Conservation (phyloP, 2,888 invertebrate species). For the Aspidapion aeneum region DNA sequence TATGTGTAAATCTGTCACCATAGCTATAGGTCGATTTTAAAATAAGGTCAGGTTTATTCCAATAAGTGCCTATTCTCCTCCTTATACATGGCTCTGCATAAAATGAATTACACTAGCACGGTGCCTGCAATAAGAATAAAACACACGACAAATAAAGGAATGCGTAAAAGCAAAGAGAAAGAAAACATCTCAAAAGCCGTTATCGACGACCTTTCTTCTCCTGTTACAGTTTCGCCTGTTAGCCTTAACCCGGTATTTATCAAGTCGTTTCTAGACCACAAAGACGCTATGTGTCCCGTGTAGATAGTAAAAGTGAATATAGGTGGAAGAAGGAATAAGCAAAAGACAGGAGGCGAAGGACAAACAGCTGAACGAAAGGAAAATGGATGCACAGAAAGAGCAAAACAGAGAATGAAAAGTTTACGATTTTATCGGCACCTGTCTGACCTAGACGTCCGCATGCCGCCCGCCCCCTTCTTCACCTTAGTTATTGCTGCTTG, state of each 20-base stretch:
- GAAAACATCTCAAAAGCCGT: background rate
- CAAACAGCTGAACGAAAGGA: conserved; percentile 32
- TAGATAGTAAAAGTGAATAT: conserved; percentile 8
- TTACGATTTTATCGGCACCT: conserved; percentile 6
- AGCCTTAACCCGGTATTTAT: background rate
- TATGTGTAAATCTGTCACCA: too few relatives aligned
- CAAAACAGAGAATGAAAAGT: conserved; percentile 42
- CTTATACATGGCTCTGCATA: too few relatives aligned
- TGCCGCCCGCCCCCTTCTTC: too few relatives aligned
- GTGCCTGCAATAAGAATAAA: too few relatives aligned
- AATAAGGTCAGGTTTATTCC: too few relatives aligned
- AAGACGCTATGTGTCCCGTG: background rate
- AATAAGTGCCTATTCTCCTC: too few relatives aligned
- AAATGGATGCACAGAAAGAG: conserved; percentile 45
- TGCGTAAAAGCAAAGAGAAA: background rate
- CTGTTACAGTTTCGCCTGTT: background rate
- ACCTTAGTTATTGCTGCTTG: background rate
- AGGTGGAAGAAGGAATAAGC: conserved; percentile 3
- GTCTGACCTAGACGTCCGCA: background rate
- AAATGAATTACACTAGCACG: too few relatives aligned
- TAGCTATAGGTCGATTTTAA: too few relatives aligned
- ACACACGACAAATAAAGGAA: background rate
- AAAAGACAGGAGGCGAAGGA: conserved; percentile 32
- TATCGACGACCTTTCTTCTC: background rate
- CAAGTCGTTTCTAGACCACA: background rate